phyloP scores from a whole-genome alignment of 2,797 vertebrate genomes.

The Heterohyrax brucei region DNA sequence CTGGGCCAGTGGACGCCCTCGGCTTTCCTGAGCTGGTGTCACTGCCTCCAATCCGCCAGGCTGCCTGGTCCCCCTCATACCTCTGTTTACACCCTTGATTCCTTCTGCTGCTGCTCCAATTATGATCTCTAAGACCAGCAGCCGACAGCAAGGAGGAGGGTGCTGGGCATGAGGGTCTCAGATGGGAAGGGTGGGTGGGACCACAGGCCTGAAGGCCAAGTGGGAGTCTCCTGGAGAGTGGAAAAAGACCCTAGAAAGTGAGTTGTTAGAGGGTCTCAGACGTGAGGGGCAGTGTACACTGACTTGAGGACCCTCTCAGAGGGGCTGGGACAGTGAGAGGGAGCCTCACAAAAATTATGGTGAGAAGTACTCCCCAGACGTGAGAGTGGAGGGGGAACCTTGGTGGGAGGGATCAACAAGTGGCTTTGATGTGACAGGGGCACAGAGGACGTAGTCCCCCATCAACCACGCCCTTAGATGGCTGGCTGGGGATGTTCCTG shows the following conservation, averaged over 20 bases:
- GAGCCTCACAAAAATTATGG: not conserved
- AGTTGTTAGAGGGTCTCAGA: not conserved
- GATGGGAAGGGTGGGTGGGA: not conserved
- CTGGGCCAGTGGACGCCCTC: conserved; percentile 35
- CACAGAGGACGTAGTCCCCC: not conserved
- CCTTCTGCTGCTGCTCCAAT: not conserved
- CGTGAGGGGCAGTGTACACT: not conserved
- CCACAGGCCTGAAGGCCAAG: not conserved
- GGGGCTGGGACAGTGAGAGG: not conserved
- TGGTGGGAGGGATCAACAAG: not conserved
- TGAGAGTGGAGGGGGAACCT: not conserved
- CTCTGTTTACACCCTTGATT: conserved; percentile 68
- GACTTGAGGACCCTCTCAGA: not conserved
- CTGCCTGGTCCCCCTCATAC: not conserved
- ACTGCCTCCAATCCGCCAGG: not conserved
- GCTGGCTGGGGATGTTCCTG: not conserved
- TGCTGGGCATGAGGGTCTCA: not conserved
- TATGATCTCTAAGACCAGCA: not conserved
- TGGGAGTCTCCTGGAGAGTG: not conserved
- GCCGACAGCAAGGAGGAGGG: not conserved
- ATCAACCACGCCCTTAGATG: not conserved
- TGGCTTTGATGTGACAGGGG: not conserved
- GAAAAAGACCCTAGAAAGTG: not conserved
- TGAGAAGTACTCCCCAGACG: not conserved
- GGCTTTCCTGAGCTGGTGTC: not conserved